Evolutionary conservation across 2,888 invertebrate species (phyloP).

Genomic region (Pinctada fucata): DNA sequence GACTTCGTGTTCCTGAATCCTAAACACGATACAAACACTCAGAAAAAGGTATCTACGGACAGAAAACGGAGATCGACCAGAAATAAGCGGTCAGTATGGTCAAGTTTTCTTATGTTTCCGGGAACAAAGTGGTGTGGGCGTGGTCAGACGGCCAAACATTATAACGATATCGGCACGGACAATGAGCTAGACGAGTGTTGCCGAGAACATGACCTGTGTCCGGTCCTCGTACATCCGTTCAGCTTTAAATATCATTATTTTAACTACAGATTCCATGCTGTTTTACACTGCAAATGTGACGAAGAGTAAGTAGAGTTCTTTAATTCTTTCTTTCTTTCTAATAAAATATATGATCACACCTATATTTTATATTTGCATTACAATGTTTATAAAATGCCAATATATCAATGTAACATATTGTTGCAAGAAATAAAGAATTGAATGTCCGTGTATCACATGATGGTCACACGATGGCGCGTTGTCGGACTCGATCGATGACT

Average conservation of each 20-base stretch:
- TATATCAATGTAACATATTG: no score
- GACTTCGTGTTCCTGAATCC: background rate
- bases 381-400: no score
- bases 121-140: conserved; percentile 97
- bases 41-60: background rate
- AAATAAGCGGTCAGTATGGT: conserved; percentile 44
- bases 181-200: conserved; percentile 92
- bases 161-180: conserved; percentile 90
- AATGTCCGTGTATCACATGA: background rate
- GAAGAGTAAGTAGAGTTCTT: conserved; percentile 81
- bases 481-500: no score
- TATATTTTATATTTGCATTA: no score
- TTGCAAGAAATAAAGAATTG: no score
- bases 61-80: conserved; percentile 27
- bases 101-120: conserved; percentile 85
- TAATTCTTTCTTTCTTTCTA: conserved; percentile 67
- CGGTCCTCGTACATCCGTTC: conserved; percentile 89
- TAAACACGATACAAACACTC: conserved; percentile 10
- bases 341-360: no score
- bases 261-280: conserved; percentile 92
- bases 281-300: conserved; percentile 95
- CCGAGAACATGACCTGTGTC: conserved; percentile 92
- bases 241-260: conserved; percentile 90
- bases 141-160: conserved; percentile 88
- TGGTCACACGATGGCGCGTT: background rate